These are phyloP conservation scores for Cyanoliseus patagonus DNA, from an alignment of 2,113 vertebrate species.

Conservation along the genomic window DNA sequence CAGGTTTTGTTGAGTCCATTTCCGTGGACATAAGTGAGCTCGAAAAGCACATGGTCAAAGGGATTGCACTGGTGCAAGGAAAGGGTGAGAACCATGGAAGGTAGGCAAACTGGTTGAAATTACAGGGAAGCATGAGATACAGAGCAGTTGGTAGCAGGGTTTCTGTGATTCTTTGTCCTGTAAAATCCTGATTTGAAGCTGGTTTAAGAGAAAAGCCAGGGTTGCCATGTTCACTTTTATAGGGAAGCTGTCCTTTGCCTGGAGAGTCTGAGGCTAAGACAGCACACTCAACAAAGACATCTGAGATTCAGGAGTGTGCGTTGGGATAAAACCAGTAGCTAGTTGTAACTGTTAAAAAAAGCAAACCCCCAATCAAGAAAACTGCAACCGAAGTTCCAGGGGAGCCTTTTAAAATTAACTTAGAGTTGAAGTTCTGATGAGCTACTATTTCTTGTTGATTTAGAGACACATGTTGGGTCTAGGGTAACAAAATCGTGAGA, in stretches of 20 bases:
- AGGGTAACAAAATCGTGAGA: background rate
- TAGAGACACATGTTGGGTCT: background rate
- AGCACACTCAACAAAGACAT: too few relatives aligned
- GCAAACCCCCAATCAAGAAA: fast-evolving
- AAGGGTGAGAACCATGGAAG: background rate
- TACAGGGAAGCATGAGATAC: fast-evolving
- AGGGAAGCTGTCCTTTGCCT: background rate
- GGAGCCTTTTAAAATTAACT: background rate
- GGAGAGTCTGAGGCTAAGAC: background rate
- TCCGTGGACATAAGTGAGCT: background rate
- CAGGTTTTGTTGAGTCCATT: background rate
- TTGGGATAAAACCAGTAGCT: background rate
- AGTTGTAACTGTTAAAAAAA: background rate
- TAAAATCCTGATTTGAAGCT: background rate
- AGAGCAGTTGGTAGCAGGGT: background rate
- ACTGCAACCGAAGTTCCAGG: background rate
- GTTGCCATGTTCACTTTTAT: background rate
- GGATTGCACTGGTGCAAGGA: background rate
- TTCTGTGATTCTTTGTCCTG: background rate
- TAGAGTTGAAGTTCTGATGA: too few relatives aligned
- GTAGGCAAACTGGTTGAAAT: background rate
- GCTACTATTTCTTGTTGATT: background rate
- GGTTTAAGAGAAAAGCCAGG: background rate
- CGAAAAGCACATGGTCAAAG: background rate
- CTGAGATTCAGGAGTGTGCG: background rate